Percentiles rank a stretch among this genome's conserved stretches.
phyloP scores from a whole-genome alignment of 1,140 invertebrate genomes.

The Macrocentrus cingulum region DNA sequence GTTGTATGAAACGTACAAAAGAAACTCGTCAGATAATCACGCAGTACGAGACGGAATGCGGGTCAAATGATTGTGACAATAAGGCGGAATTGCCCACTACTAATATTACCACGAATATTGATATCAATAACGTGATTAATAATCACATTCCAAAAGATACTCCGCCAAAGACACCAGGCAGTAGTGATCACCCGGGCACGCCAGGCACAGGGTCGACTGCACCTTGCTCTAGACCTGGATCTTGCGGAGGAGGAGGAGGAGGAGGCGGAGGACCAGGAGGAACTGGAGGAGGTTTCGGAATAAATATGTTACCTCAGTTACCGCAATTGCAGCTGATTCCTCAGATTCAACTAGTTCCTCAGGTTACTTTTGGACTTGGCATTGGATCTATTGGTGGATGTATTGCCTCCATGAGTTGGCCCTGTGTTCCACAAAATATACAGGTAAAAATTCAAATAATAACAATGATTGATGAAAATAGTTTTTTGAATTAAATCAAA shows the following conservation, averaged over 20 bases:
- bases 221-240: background rate
- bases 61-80: constrained; percentile 28
- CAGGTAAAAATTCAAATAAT: constrained; percentile 11
- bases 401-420: constrained; percentile 31
- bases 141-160: constrained; percentile 24
- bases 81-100: background rate
- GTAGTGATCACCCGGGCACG: background rate
- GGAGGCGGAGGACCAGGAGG: constrained; percentile 11
- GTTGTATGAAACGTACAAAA: constrained; percentile 37
- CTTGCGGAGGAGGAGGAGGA: constrained; percentile 2
- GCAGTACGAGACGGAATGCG: constrained; percentile 37
- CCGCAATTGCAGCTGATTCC: constrained; percentile 40
- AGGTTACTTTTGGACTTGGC: constrained; percentile 41
- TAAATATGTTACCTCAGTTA: constrained; percentile 26
- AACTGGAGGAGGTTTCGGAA: constrained; percentile 11
- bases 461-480: background rate
- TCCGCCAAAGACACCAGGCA: background rate
- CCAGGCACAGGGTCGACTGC: background rate
- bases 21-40: constrained; percentile 37
- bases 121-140: constrained; percentile 42
- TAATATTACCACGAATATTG: constrained; percentile 46
- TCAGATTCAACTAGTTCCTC: constrained; percentile 36
- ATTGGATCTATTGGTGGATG: constrained; percentile 31
- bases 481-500: too few species aligned
- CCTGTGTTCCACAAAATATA: constrained; percentile 32